Evolutionary conservation across 2,888 invertebrate species (phyloP).

Genomic region (Tridacna gigas): DNA sequence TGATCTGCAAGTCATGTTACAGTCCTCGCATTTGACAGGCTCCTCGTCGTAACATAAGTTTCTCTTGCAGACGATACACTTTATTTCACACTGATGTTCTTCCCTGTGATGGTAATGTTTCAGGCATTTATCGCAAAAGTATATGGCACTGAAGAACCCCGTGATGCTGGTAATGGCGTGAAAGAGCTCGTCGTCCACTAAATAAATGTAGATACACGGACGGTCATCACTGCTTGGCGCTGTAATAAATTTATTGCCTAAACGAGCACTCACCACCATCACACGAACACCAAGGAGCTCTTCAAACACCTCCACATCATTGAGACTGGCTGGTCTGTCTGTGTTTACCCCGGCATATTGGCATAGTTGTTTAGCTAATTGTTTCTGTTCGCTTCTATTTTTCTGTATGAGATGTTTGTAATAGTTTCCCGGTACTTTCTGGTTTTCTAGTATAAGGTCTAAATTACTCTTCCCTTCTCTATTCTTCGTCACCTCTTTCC

Average conservation of each 20-base stretch:
- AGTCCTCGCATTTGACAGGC: too few species aligned
- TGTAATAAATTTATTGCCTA: too few species aligned
- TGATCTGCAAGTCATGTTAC: too few species aligned
- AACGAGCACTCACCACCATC: constrained; percentile 57
- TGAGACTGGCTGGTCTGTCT: constrained; percentile 46
- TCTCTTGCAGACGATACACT: too few species aligned
- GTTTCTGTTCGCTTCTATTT: constrained; percentile 33
- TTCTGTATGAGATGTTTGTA: constrained; percentile 28
- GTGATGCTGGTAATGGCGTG: constrained; percentile 38
- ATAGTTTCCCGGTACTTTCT: constrained; percentile 35
- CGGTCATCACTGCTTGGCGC: too few species aligned
- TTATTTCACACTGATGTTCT: too few species aligned
- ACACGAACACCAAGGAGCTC: constrained; percentile 36
- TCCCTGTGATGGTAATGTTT: constrained; percentile 36
- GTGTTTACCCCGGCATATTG: too few species aligned
- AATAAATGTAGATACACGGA: constrained; percentile 47
- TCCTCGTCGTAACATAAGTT: too few species aligned
- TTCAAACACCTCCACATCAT: constrained; percentile 33
- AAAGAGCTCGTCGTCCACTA: constrained; percentile 49
- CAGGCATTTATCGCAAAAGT: too few species aligned
- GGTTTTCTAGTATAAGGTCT: constrained; percentile 38
- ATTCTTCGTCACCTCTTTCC: constrained; percentile 32
- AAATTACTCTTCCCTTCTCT: constrained; percentile 40
- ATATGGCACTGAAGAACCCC: too few species aligned
- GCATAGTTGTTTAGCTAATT: constrained; percentile 30